A percentile compares a stretch with the other conserved stretches of the same genome.
These are phyloP conservation scores for Lethocerus indicus DNA, from an alignment of 1,140 invertebrate species.

Conservation along the genomic window DNA sequence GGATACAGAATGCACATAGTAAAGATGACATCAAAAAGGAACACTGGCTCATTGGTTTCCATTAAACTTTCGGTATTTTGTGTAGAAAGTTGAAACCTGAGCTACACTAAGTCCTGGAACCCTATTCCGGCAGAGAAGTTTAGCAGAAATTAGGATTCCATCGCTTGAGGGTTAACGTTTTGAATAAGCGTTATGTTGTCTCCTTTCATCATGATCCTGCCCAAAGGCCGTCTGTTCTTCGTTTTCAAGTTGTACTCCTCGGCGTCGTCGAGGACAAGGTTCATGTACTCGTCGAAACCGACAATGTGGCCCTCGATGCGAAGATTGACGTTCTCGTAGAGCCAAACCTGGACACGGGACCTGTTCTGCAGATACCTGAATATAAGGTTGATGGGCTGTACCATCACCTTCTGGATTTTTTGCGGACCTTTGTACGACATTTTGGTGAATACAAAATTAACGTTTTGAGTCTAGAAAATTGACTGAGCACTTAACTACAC, in stretches of 20 bases:
- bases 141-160: conserved; percentile 9
- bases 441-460: too few species aligned
- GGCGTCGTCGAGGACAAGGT: conserved; percentile 92
- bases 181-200: conserved; percentile 97
- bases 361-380: conserved; percentile 86
- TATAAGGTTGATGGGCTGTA: conserved; percentile 92
- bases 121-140: too few species aligned
- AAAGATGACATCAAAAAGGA: too few species aligned
- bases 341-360: conserved; percentile 62
- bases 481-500: too few species aligned
- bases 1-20: too few species aligned
- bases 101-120: too few species aligned
- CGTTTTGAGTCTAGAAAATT: too few species aligned
- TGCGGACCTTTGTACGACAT: conserved; percentile 85
- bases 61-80: too few species aligned
- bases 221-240: conserved; percentile 65
- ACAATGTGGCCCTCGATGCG: conserved; percentile 95
- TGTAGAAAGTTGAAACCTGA: too few species aligned
- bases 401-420: conserved; percentile 98
- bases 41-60: too few species aligned
- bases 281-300: conserved; percentile 99
- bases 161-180: conserved; percentile 24
- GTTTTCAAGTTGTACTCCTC: conserved; percentile 90
- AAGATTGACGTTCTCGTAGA: conserved; percentile 20
- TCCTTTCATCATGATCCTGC: conserved; percentile 76